Evolutionary conservation across 2,888 invertebrate genomes (phyloP).

Genomic region (Holacanthella duospinosa): DNA sequence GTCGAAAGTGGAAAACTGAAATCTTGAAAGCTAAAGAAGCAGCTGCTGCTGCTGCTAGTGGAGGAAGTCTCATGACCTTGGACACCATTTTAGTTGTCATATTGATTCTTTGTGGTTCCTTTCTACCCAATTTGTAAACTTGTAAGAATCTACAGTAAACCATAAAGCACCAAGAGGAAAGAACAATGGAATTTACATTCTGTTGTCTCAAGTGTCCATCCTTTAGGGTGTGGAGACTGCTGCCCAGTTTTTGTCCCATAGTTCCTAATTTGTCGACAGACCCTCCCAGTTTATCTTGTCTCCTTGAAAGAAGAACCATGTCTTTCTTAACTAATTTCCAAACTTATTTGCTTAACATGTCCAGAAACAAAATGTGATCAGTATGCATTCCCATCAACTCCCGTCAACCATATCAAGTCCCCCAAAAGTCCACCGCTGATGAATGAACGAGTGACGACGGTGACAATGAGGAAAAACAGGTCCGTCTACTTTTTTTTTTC

Average conservation of each 20-base stretch:
- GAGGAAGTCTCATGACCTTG: too few species aligned
- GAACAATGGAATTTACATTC: background rate
- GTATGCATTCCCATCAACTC: background rate
- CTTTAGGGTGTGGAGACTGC: too few species aligned
- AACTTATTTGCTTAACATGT: conserved; percentile 1
- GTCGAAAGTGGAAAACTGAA: conserved; percentile 2
- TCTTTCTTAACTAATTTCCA: background rate
- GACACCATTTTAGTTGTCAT: too few species aligned
- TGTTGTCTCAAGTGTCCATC: background rate
- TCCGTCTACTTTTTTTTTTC: too few species aligned
- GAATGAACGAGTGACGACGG: too few species aligned
- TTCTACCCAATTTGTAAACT: background rate
- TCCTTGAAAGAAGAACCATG: background rate
- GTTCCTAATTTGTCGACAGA: background rate
- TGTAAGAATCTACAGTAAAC: background rate
- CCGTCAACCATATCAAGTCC: conserved; percentile 1
- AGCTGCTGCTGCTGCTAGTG: too few species aligned
- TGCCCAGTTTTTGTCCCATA: background rate
- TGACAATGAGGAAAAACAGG: too few species aligned
- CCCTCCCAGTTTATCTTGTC: conserved; percentile 2
- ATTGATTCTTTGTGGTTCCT: background rate
- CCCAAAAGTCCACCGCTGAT: too few species aligned
- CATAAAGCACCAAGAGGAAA: background rate
- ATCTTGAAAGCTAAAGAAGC: background rate
- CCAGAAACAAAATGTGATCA: background rate